These are phyloP conservation scores for Lepidonotus clava DNA, from an alignment of 2,888 invertebrate genomes.

Conservation along the genomic window DNA sequence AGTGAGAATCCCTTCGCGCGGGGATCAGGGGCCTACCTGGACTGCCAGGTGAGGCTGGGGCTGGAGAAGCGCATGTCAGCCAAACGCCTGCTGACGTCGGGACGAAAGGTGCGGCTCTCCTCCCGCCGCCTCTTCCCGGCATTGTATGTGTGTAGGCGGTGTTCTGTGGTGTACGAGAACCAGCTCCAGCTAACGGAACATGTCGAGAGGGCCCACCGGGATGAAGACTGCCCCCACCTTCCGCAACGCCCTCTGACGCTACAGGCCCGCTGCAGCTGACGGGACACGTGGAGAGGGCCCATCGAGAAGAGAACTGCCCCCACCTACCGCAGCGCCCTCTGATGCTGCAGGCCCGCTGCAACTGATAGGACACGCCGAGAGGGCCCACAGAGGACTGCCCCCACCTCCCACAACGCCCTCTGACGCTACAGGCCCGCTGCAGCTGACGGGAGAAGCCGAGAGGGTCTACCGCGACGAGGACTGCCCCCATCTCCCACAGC, in stretches of 20 bases:
- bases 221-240: background rate
- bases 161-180: slow-evolving; percentile 47
- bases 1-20: no score
- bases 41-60: background rate
- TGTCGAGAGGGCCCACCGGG: background rate
- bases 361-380: background rate
- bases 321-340: slow-evolving; percentile 36
- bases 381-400: background rate
- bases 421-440: slow-evolving; percentile 46
- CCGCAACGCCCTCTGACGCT: slow-evolving; percentile 47
- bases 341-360: slow-evolving; percentile 41
- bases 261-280: slow-evolving; percentile 40
- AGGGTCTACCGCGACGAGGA: background rate
- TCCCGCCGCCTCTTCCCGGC: slow-evolving; percentile 46
- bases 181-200: slow-evolving; percentile 49
- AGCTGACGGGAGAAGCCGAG: slow-evolving; percentile 13
- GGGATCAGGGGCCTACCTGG: background rate
- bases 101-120: background rate
- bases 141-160: slow-evolving; percentile 37
- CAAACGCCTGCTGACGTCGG: background rate
- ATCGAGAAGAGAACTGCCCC: background rate
- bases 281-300: slow-evolving; percentile 11
- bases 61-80: slow-evolving; percentile 5
- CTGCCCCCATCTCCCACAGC: background rate
- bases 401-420: slow-evolving; percentile 25